These are phyloP conservation scores for Abrostola tripartita DNA, from an alignment of 2,888 invertebrate species.

Conservation along the genomic window DNA sequence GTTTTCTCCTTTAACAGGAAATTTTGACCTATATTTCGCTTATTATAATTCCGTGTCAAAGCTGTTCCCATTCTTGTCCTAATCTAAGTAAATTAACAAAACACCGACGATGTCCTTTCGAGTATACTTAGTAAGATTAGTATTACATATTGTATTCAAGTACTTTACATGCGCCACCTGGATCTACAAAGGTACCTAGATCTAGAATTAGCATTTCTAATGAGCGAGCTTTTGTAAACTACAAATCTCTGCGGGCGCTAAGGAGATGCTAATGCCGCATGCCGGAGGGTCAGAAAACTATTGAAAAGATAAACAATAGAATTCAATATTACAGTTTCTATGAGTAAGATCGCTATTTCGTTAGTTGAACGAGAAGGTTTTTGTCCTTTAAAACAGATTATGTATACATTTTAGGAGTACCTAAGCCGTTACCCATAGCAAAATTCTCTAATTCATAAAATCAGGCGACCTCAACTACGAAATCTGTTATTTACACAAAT, in stretches of 20 bases:
- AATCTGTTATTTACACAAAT: neutral
- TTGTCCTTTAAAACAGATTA: neutral
- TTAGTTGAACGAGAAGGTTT: no score
- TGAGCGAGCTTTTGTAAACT: slow-evolving; percentile 6
- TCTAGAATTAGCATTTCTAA: slow-evolving; percentile 2
- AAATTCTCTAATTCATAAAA: no score
- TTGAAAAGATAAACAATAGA: slow-evolving; percentile 47
- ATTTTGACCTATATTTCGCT: no score
- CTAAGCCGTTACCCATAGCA: no score
- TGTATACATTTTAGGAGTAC: no score
- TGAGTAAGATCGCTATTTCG: no score
- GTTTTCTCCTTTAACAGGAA: no score
- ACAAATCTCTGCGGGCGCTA: slow-evolving; percentile 30
- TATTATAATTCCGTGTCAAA: no score
- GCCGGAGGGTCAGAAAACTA: slow-evolving; percentile 59
- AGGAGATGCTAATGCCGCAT: slow-evolving; percentile 41
- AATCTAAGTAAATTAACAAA: neutral
- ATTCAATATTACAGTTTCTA: neutral
- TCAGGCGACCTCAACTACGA: neutral
- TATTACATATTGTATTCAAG: neutral
- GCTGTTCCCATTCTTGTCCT: neutral
- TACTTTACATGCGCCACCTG: neutral
- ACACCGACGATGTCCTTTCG: neutral
- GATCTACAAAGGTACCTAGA: neutral
- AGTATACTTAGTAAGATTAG: neutral